A percentile compares a stretch with the other conserved stretches of the same genome.
Evolutionary conservation across 2,888 invertebrate species (phyloP).

Genomic region (Drosophila fungiperda): DNA sequence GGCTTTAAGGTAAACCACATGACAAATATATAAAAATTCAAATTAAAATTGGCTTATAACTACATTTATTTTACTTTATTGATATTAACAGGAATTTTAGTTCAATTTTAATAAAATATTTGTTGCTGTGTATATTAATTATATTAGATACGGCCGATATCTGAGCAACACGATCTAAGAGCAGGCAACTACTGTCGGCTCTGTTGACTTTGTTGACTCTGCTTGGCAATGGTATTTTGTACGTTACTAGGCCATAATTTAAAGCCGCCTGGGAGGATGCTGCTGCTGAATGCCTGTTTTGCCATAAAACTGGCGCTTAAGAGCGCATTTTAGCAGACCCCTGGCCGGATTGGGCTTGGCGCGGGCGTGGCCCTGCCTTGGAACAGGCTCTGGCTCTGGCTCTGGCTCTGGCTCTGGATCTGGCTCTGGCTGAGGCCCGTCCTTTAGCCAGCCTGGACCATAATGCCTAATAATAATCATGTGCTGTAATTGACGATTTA

Average conservation of each 20-base stretch:
- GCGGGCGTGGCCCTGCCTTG: conserved; percentile 67
- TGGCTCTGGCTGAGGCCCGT: conserved; percentile 29
- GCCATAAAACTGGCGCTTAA: conserved; percentile 78
- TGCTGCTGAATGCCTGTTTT: conserved; percentile 24
- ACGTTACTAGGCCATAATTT: conserved; percentile 66
- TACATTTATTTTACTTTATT: neutral
- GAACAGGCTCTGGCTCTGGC: conserved; percentile 27
- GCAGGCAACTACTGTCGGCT: conserved; percentile 50
- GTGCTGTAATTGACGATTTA: conserved; percentile 79
- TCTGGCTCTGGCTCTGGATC: conserved; percentile 3
- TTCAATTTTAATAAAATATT: neutral
- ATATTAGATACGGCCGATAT: conserved; percentile 63
- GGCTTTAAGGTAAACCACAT: neutral
- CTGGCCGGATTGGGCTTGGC: conserved; percentile 80
- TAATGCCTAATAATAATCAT: conserved; percentile 81
- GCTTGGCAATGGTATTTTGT: conserved; percentile 8
- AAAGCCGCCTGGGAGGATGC: conserved; percentile 46
- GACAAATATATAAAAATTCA: neutral
- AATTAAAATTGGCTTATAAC: neutral
- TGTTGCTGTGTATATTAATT: conserved; percentile 62
- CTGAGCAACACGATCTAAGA: conserved; percentile 65
- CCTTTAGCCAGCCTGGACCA: conserved; percentile 50
- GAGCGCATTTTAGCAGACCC: conserved; percentile 64
- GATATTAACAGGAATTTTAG: neutral
- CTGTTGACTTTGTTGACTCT: neutral